Percentiles rank a stretch among this genome's conserved stretches.
These are phyloP conservation scores for Geopemphigus sp. DNA, from an alignment of 1,140 invertebrate genomes.

Conservation along the genomic window DNA sequence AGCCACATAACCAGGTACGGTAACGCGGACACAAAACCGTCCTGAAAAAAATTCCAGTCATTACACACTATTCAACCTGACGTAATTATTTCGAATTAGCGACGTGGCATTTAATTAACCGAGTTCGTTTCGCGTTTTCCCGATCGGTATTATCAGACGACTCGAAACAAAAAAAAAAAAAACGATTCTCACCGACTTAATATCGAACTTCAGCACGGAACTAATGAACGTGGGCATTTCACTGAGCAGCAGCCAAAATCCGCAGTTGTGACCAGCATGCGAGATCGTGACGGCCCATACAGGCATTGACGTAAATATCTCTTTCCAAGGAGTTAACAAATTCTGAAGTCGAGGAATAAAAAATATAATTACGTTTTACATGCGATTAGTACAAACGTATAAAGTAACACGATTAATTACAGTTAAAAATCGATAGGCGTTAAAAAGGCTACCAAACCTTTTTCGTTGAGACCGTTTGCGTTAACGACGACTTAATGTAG, in stretches of 20 bases:
- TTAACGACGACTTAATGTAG: conserved; percentile 52
- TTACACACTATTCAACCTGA: not conserved
- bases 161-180: too few species aligned
- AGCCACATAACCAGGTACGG: conserved; percentile 71
- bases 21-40: conserved; percentile 74
- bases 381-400: too few species aligned
- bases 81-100: not conserved
- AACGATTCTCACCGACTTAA: conserved; percentile 58
- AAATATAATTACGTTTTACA: not conserved
- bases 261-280: conserved; percentile 70
- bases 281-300: conserved; percentile 63
- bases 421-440: too few species aligned
- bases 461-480: conserved; percentile 1
- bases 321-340: conserved; percentile 54
- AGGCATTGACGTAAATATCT: conserved; percentile 55
- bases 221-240: conserved; percentile 88
- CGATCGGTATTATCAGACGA: too few species aligned
- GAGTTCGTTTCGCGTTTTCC: too few species aligned
- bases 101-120: too few species aligned
- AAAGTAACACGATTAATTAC: too few species aligned
- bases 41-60: conserved; percentile 58
- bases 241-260: conserved; percentile 86
- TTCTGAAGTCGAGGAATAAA: conserved; percentile 22
- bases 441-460: not conserved
- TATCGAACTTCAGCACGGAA: conserved; percentile 74